Percentiles rank a stretch among this genome's conserved stretches.
Conservation (phyloP, 2,888 invertebrate species). For the Drosophila demipolita region DNA sequence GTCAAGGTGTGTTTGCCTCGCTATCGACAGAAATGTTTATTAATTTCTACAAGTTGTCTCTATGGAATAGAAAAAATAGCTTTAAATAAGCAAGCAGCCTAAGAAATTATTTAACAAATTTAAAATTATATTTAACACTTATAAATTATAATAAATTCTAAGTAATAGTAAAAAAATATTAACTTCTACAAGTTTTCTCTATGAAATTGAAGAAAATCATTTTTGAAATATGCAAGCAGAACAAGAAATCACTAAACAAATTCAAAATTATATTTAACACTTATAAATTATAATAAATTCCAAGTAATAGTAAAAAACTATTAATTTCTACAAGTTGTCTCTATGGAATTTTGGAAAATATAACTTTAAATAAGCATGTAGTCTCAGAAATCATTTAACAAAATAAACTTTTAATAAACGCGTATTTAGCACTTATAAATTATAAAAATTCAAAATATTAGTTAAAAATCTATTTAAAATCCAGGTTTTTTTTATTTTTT, state of each 20-base stretch:
- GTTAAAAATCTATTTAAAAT: too few relatives aligned
- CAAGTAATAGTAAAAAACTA: background rate
- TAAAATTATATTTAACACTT: background rate
- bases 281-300: background rate
- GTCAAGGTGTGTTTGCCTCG: conserved; percentile 26
- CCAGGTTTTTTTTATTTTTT: too few relatives aligned
- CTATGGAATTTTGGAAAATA: conserved; percentile 2
- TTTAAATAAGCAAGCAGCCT: background rate
- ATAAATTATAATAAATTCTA: background rate
- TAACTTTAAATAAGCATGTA: background rate
- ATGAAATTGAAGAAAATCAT: conserved; percentile 4
- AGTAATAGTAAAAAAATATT: background rate
- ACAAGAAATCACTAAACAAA: background rate
- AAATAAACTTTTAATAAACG: too few relatives aligned
- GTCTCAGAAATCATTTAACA: background rate
- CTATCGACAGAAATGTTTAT: background rate
- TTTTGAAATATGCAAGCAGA: background rate
- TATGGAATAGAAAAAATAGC: too few relatives aligned
- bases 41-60: background rate
- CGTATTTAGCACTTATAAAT: background rate
- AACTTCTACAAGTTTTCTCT: background rate
- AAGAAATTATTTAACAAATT: background rate
- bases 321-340: background rate
- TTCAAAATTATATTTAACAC: too few relatives aligned
- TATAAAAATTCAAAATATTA: background rate